Evolutionary conservation across 2,797 vertebrate species (phyloP).

Genomic region (Epinephelus awoara): DNA sequence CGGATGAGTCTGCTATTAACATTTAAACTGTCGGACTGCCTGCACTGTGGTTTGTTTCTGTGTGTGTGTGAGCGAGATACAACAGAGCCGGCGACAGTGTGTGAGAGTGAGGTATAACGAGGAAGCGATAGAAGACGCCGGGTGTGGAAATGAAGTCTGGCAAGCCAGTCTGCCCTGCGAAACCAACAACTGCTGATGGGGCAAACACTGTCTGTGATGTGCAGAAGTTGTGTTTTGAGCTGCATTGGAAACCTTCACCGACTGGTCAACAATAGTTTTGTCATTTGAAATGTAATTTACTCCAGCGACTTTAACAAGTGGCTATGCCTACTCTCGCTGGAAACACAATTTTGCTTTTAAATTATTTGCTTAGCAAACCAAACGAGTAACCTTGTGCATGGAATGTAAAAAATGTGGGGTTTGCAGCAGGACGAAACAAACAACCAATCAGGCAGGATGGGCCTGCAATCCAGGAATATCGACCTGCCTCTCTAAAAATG

Average conservation of each 20-base stretch:
- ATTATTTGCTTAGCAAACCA: neutral
- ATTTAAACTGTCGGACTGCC: constrained; percentile 31
- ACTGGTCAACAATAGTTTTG: constrained; percentile 10
- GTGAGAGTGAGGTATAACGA: neutral
- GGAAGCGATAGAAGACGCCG: neutral
- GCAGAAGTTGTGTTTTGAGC: constrained; percentile 4
- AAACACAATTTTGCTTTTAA: constrained; percentile 4
- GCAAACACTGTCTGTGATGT: neutral
- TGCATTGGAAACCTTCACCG: constrained; percentile 1
- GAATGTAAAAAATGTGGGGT: neutral
- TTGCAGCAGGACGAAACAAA: neutral
- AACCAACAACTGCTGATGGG: constrained; percentile 16
- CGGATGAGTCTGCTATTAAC: constrained; percentile 38
- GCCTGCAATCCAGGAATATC: neutral
- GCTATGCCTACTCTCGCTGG: neutral
- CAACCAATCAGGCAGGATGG: neutral
- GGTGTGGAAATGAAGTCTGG: constrained; percentile 51
- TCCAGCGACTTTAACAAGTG: constrained; percentile 1
- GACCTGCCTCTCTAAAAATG: neutral
- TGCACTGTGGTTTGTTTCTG: neutral
- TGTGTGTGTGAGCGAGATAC: constrained; percentile 13
- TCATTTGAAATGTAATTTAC: constrained; percentile 6
- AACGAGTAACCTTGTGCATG: neutral
- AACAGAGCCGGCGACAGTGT: constrained; percentile 5
- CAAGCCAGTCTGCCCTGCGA: constrained; percentile 18